Percentiles rank a stretch among this genome's conserved stretches.
Evolutionary conservation across 2,113 vertebrate species (phyloP).

Genomic region (Colaptes auratus): DNA sequence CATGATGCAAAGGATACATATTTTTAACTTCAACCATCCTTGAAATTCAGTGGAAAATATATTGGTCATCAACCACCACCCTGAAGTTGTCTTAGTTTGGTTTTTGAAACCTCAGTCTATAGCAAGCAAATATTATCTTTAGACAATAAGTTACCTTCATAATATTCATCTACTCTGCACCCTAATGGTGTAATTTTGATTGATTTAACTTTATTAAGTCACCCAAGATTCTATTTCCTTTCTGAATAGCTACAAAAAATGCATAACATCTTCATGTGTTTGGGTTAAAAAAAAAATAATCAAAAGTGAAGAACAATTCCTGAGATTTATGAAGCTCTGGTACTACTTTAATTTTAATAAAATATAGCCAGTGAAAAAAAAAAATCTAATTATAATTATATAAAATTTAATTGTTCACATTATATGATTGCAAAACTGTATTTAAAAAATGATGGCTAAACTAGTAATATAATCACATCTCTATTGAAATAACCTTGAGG

Average conservation of each 20-base stretch:
- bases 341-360: constrained; percentile 22
- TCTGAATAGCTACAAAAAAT: constrained; percentile 7
- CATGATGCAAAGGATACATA: background rate
- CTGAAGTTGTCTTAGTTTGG: background rate
- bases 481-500: background rate
- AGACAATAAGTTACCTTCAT: background rate
- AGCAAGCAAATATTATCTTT: background rate
- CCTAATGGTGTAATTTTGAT: background rate
- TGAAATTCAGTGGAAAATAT: background rate
- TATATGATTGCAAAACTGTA: background rate
- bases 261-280: background rate
- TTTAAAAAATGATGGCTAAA: background rate
- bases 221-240: constrained; percentile 33
- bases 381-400: constrained; percentile 18
- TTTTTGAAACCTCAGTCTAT: background rate
- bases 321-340: constrained; percentile 35
- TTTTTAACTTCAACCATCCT: background rate
- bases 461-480: background rate
- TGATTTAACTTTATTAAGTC: constrained; percentile 48
- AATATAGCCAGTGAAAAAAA: constrained; percentile 11
- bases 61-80: background rate
- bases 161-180: background rate
- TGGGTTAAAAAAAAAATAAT: background rate
- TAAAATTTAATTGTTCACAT: constrained; percentile 7
- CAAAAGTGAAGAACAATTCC: background rate